phyloP scores from a whole-genome alignment of 2,888 invertebrate genomes.

The Limnephilus auricula region DNA sequence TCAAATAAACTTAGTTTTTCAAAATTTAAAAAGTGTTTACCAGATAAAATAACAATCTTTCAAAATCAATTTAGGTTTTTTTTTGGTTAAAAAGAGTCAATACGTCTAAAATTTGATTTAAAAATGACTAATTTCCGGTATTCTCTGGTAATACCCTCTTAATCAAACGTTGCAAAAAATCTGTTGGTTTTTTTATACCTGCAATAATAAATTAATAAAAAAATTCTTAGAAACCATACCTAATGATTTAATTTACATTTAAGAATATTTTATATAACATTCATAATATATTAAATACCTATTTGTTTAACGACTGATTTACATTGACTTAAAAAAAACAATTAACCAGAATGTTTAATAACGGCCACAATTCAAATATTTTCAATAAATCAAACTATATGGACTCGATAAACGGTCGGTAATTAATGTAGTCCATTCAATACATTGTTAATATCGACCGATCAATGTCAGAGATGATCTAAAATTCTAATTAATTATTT shows the following conservation, averaged over 20 bases:
- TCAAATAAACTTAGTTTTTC: too few relatives aligned
- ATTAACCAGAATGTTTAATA: background rate
- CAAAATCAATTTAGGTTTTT: too few relatives aligned
- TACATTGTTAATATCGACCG: conserved; percentile 41
- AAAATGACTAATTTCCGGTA: too few relatives aligned
- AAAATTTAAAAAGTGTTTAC: too few relatives aligned
- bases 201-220: background rate
- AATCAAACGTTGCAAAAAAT: background rate
- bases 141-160: too few relatives aligned
- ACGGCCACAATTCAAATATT: background rate
- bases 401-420: background rate
- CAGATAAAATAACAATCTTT: too few relatives aligned
- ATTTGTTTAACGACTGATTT: background rate
- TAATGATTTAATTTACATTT: too few relatives aligned
- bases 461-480: conserved; percentile 40
- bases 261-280: background rate
- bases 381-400: conserved; percentile 24
- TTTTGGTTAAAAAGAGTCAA: too few relatives aligned
- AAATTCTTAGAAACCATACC: background rate
- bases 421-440: conserved; percentile 30
- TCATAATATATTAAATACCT: background rate
- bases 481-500: conserved; percentile 43
- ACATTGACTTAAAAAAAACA: background rate
- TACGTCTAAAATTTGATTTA: too few relatives aligned
- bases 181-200: background rate